These are phyloP conservation scores for Rhincodon typus DNA, from an alignment of 2,797 vertebrate genomes.

Conservation along the genomic window DNA sequence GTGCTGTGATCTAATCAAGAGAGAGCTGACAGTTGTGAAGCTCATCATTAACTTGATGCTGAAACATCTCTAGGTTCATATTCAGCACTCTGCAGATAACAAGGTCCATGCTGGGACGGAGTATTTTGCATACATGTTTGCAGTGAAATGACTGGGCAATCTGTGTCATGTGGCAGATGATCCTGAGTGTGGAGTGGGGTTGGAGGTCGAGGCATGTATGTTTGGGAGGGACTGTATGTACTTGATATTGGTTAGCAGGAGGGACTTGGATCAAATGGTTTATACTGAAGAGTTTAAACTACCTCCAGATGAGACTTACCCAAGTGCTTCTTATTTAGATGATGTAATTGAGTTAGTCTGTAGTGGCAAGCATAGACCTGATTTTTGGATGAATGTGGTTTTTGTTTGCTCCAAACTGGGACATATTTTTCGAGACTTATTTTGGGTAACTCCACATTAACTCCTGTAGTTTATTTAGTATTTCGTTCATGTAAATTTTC, in stretches of 20 bases:
- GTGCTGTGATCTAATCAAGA: not conserved
- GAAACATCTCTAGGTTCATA: not conserved
- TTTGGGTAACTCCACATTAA: not conserved
- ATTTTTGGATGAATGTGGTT: not conserved
- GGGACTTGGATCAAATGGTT: not conserved
- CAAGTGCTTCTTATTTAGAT: not conserved
- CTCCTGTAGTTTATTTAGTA: not conserved
- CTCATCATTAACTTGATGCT: not conserved
- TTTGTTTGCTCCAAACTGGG: not conserved
- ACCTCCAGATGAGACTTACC: not conserved
- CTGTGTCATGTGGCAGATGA: not conserved
- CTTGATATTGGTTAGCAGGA: not conserved
- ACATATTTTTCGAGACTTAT: not conserved
- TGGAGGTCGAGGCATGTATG: not conserved
- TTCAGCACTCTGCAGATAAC: not conserved
- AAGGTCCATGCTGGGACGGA: too few species aligned
- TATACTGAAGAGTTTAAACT: not conserved
- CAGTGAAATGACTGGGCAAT: not conserved
- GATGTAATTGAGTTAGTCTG: constrained; percentile 18
- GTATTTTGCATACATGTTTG: not conserved
- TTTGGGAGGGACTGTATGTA: not conserved
- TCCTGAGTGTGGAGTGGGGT: not conserved
- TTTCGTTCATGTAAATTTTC: not conserved
- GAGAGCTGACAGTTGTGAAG: not conserved
- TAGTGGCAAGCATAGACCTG: not conserved